Evolutionary conservation across 2,113 vertebrate genomes (phyloP).

Genomic region (Cyphomyrus plagiostoma): DNA sequence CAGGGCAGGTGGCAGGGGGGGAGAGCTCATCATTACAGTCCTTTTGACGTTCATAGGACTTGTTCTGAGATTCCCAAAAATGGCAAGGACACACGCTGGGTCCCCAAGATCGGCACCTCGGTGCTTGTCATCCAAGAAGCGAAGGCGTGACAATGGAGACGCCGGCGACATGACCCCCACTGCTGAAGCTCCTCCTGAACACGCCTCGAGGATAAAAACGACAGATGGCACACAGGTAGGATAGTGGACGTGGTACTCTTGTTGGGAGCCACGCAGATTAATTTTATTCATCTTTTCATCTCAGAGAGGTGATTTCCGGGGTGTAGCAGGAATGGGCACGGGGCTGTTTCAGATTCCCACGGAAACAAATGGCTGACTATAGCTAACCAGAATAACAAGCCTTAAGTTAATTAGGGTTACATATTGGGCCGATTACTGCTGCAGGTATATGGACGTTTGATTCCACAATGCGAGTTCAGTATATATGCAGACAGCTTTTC

Average conservation of each 20-base stretch:
- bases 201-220: slow-evolving; percentile 18
- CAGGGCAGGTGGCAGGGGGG: not conserved
- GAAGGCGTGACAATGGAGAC: not conserved
- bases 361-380: not conserved
- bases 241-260: slow-evolving; percentile 5
- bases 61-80: not conserved
- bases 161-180: not conserved
- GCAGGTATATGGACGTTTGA: slow-evolving; percentile 24
- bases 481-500: not conserved
- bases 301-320: not conserved
- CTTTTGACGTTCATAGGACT: not conserved
- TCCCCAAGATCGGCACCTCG: not conserved
- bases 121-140: not conserved
- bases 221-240: slow-evolving; percentile 23
- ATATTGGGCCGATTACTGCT: slow-evolving; percentile 22
- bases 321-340: not conserved
- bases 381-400: not conserved
- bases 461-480: slow-evolving; percentile 2
- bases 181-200: slow-evolving; percentile 10
- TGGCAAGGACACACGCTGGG: not conserved
- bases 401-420: slow-evolving; percentile 16
- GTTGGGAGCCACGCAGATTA: slow-evolving; percentile 9
- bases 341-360: not conserved
- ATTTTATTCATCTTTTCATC: not conserved
- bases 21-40: not conserved